phyloP scores from a whole-genome alignment of 2,888 invertebrate species.

The Xestoiulus laeticollis region DNA sequence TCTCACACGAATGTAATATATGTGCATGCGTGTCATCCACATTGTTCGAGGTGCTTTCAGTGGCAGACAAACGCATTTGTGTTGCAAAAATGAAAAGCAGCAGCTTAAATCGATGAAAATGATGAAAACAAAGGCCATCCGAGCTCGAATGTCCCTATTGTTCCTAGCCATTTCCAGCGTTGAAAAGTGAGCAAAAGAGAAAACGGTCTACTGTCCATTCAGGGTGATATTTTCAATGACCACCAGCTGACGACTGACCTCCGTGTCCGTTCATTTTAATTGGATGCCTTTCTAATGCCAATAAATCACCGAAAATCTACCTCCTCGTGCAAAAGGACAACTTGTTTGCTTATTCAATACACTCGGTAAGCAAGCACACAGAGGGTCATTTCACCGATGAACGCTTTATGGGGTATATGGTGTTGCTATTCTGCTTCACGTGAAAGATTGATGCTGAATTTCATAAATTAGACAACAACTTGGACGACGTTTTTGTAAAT shows the following conservation, averaged over 20 bases:
- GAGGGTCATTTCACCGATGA: constrained; percentile 7
- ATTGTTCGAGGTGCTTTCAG: not conserved
- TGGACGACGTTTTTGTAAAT: not conserved
- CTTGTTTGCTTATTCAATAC: not conserved
- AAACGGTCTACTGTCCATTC: not conserved
- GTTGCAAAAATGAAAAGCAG: constrained; percentile 23
- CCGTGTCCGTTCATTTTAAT: not conserved
- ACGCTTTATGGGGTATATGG: not conserved
- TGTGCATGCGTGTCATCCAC: not conserved
- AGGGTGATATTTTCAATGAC: not conserved
- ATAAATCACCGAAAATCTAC: constrained; percentile 21
- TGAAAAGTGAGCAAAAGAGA: constrained; percentile 16
- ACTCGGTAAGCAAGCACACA: not conserved
- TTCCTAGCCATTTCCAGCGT: not conserved
- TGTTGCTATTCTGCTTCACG: not conserved
- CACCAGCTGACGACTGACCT: constrained; percentile 14
- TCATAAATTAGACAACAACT: not conserved
- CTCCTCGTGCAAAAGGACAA: not conserved
- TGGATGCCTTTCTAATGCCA: not conserved
- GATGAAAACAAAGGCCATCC: constrained; percentile 8
- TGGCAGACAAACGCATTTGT: not conserved
- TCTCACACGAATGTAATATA: not conserved
- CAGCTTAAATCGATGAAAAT: constrained; percentile 31
- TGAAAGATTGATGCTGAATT: not conserved
- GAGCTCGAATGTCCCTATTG: not conserved